Base-by-base conservation (phyloP, 92 coral and sea anemone species). In the Zoanthus solanderi region DNA sequence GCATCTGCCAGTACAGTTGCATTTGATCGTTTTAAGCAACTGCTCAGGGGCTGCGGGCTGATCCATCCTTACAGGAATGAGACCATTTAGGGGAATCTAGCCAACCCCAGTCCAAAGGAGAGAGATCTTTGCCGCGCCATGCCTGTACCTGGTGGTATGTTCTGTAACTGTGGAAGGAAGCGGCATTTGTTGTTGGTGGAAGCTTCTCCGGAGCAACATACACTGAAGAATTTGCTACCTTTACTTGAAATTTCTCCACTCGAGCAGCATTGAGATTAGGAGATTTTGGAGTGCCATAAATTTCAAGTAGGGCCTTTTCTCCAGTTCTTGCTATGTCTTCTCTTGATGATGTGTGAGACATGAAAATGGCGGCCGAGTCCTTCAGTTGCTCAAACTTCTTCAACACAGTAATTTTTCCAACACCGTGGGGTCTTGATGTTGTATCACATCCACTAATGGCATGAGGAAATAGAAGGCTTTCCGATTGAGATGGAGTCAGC, bases 171-270 rank as follows among this genome's bases (percentile, higher is more conserved):
- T 89, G 90, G 48, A 83, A 84, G 0, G 72, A 65, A 28, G 89
- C 92, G 5, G 92, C 89, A 18, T 89, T 84, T 53, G 84, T 34
- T 84, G 92, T 89, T 13, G 89, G 92, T 66, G 89, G 92, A 30
- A 88, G 89, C 52, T 88, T 88, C 88, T 88, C 83, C 10, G 91
- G 92, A 29, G 88, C 66, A 5, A 61, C 92, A n/a, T 83, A 89
- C 61, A 54, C 89, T 72, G 89, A 32, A 0, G 89, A 60, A 10
- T 84, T 89, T 18, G 87, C 90, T 56, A 90, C 92, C 72, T 75
- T 85, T 18, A 42, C 46, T 32, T 90, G 92, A 16, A 90, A 90
- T 45, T 50, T 85, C 18, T 90, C 76, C 29, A 86, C 42, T 23
- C 92, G 68, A 46, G 92, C 90, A 45, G 92, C 11, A 44, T 45